Conservation (phyloP, 2,113 vertebrate genomes). For the Lepus europaeus region DNA sequence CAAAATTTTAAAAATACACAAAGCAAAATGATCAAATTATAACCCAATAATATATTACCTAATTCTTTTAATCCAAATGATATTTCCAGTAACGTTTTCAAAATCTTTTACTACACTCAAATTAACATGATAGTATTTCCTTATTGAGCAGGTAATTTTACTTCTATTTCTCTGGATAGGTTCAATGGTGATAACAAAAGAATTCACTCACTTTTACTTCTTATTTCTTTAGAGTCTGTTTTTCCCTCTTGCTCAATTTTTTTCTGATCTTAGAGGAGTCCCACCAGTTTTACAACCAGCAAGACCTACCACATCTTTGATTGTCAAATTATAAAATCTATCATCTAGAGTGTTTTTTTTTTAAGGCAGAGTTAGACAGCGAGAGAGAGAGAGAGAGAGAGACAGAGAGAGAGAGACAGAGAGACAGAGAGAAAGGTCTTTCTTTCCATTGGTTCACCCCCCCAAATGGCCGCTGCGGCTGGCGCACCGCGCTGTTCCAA, state of each 20-base stretch:
- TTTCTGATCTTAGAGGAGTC: neutral
- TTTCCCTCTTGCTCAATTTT: neutral
- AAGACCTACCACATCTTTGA: neutral
- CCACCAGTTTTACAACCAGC: neutral
- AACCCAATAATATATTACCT: neutral
- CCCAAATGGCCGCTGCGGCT: too few relatives aligned
- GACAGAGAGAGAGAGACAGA: too few relatives aligned
- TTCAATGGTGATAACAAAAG: neutral
- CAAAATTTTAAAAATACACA: neutral
- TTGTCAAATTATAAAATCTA: neutral
- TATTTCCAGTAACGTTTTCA: conserved; percentile 18
- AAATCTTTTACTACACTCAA: neutral
- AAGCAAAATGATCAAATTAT: neutral
- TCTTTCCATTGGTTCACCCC: too few relatives aligned
- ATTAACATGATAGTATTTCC: neutral
- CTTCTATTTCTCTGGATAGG: neutral
- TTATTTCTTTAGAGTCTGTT: neutral
- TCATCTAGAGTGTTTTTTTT: too few relatives aligned
- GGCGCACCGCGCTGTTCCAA: too few relatives aligned
- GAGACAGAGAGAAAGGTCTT: too few relatives aligned
- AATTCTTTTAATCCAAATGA: conserved; percentile 25
- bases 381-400: too few relatives aligned
- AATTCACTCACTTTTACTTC: neutral
- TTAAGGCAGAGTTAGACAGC: too few relatives aligned
- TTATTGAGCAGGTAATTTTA: neutral